Evolutionary conservation across 2,888 invertebrate genomes (phyloP).

Genomic region (Galerucella calmariensis): DNA sequence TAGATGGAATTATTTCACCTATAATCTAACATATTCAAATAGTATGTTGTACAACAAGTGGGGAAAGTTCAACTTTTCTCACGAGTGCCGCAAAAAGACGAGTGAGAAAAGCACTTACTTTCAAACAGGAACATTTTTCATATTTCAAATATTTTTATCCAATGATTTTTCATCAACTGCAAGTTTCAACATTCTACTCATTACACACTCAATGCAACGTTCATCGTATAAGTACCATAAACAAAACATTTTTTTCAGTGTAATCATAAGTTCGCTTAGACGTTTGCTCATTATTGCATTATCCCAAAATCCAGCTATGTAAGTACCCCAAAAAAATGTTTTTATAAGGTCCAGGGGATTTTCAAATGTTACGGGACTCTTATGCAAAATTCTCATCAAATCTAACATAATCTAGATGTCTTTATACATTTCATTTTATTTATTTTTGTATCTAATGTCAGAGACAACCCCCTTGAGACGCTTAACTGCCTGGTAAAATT

Average conservation of each 20-base stretch:
- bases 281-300: constrained; percentile 27
- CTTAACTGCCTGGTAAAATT: too few relatives aligned
- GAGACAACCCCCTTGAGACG: too few relatives aligned
- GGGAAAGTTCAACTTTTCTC: too few relatives aligned
- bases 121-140: constrained; percentile 3
- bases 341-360: neutral
- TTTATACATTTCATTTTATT: too few relatives aligned
- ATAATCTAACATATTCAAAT: too few relatives aligned
- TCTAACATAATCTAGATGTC: too few relatives aligned
- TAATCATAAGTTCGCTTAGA: constrained; percentile 26
- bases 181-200: neutral
- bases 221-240: constrained; percentile 32
- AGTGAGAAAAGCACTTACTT: neutral
- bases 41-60: too few relatives aligned
- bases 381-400: too few relatives aligned
- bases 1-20: too few relatives aligned
- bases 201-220: constrained; percentile 14
- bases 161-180: neutral
- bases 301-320: constrained; percentile 37
- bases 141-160: neutral
- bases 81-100: too few relatives aligned
- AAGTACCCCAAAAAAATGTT: constrained; percentile 28
- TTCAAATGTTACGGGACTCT: neutral
- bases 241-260: constrained; percentile 18
- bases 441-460: too few relatives aligned